Evolutionary conservation across 2,113 vertebrate genomes (phyloP).

Genomic region (Cebus imitator): DNA sequence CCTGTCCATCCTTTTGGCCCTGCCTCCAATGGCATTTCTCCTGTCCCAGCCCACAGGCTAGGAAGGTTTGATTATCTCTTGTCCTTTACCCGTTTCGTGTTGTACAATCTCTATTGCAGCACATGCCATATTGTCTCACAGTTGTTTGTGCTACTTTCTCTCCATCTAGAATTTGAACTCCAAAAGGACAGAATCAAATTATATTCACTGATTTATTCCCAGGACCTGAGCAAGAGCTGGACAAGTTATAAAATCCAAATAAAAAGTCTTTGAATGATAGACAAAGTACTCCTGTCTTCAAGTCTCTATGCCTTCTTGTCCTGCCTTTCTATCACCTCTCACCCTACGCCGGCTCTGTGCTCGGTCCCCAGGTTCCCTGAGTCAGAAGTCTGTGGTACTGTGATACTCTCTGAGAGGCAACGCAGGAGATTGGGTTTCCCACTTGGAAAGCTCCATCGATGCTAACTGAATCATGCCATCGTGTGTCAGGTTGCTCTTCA

Average conservation of each 20-base stretch:
- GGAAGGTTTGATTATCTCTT: neutral
- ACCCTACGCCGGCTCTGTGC: neutral
- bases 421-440: neutral
- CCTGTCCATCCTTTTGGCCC: neutral
- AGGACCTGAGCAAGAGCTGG: neutral
- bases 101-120: neutral
- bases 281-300: neutral
- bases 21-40: neutral
- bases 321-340: neutral
- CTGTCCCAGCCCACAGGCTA: neutral
- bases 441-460: neutral
- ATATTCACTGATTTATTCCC: neutral
- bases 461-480: conserved; percentile 35
- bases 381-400: neutral
- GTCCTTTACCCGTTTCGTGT: neutral
- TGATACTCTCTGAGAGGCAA: conserved; percentile 31
- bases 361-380: neutral
- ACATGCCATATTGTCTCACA: neutral
- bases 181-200: neutral
- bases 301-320: neutral
- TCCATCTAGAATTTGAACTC: neutral
- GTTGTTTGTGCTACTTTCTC: neutral
- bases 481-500: neutral
- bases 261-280: neutral
- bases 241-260: neutral